A percentile compares a stretch with the other conserved stretches of the same genome.
Evolutionary conservation across 2,113 vertebrate genomes (phyloP).

Genomic region (Egretta garzetta): DNA sequence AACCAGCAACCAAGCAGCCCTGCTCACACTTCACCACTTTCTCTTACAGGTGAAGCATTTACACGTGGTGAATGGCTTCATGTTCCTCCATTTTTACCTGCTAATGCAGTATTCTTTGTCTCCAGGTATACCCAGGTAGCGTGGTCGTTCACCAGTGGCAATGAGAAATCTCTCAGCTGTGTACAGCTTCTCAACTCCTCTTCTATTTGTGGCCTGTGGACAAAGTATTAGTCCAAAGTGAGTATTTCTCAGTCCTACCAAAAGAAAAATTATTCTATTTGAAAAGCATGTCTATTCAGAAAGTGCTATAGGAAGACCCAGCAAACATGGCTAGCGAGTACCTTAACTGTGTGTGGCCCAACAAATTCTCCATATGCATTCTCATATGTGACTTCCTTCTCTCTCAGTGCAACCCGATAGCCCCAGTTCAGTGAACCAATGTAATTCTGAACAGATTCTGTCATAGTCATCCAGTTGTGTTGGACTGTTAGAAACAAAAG

Average conservation of each 20-base stretch:
- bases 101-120: slow-evolving; percentile 85
- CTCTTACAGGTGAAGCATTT: neutral
- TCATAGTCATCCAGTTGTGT: slow-evolving; percentile 83
- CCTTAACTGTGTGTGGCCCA: slow-evolving; percentile 81
- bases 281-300: neutral
- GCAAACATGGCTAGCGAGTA: slow-evolving; percentile 1
- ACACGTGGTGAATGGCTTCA: neutral
- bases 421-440: slow-evolving; percentile 81
- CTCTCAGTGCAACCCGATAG: slow-evolving; percentile 77
- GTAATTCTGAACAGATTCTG: slow-evolving; percentile 79
- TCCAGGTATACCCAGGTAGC: slow-evolving; percentile 79
- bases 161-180: slow-evolving; percentile 82
- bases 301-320: neutral
- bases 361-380: slow-evolving; percentile 80
- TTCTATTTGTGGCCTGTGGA: slow-evolving; percentile 79
- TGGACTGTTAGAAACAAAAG: slow-evolving; percentile 64
- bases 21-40: neutral
- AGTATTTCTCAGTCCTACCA: neutral
- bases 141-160: slow-evolving; percentile 83
- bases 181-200: slow-evolving; percentile 75
- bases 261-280: neutral
- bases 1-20: neutral
- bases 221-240: neutral
- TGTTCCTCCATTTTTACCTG: slow-evolving; percentile 71
- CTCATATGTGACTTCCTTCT: slow-evolving; percentile 77